Conservation (phyloP, 2,888 invertebrate species). For the Volucella inanis region DNA sequence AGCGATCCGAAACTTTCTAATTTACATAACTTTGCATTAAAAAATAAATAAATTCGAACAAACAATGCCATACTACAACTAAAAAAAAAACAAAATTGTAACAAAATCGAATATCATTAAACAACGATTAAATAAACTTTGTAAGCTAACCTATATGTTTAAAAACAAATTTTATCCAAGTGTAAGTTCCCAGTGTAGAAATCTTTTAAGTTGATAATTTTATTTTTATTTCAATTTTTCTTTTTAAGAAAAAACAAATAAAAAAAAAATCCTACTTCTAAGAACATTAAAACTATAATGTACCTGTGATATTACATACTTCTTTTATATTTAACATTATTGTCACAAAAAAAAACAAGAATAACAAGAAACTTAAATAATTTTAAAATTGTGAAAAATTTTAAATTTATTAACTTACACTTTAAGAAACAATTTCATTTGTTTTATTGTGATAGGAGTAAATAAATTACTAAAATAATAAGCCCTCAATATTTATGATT, state of each 20-base stretch:
- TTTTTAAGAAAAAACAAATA: constrained; percentile 21
- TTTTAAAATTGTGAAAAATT: too few relatives aligned
- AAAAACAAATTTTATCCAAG: constrained; percentile 64
- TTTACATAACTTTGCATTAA: neutral
- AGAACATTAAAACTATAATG: constrained; percentile 80
- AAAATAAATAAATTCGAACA: constrained; percentile 4
- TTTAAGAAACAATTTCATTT: constrained; percentile 22
- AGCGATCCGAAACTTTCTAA: neutral
- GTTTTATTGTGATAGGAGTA: constrained; percentile 54
- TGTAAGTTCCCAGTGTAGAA: constrained; percentile 76
- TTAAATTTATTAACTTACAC: constrained; percentile 30
- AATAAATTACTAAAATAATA: constrained; percentile 12
- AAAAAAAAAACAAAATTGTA: constrained; percentile 28
- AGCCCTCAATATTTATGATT: constrained; percentile 52
- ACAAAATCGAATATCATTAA: constrained; percentile 65
- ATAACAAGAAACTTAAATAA: neutral
- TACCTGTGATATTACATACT: constrained; percentile 83
- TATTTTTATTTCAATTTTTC: constrained; percentile 41
- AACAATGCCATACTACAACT: constrained; percentile 40
- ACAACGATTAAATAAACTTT: constrained; percentile 65
- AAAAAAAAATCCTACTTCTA: constrained; percentile 72
- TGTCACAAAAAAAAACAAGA: constrained; percentile 47
- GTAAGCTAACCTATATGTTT: constrained; percentile 50
- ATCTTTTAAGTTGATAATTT: constrained; percentile 54
- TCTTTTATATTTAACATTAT: constrained; percentile 75